phyloP scores from a whole-genome alignment of 2,797 vertebrate genomes.

The Sylvia borin region DNA sequence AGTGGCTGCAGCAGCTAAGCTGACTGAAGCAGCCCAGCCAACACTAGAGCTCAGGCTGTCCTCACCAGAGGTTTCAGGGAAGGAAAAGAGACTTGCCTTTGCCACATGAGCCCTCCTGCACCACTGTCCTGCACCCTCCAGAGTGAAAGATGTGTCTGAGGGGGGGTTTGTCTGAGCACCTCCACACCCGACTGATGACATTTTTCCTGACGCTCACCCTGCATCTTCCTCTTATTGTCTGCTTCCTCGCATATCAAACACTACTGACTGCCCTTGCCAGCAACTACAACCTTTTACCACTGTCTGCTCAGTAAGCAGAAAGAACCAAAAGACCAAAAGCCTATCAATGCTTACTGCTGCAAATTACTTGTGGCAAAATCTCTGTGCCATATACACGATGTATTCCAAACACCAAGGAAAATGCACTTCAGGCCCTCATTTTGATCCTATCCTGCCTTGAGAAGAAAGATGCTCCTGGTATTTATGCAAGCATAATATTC shows the following conservation, averaged over 20 bases:
- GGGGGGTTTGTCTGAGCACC: not conserved
- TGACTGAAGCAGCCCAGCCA: not conserved
- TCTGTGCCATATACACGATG: accelerated
- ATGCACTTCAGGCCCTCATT: not conserved
- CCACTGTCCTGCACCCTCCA: not conserved
- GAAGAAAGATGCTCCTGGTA: not conserved
- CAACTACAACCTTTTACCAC: not conserved
- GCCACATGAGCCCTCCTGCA: not conserved
- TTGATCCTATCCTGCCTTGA: not conserved
- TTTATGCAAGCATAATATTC: not conserved
- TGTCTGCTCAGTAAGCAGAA: not conserved
- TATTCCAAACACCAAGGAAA: not conserved
- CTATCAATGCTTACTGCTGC: not conserved
- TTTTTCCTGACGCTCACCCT: not conserved
- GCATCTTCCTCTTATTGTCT: not conserved
- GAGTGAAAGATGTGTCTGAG: accelerated
- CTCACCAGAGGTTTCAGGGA: not conserved
- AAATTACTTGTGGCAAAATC: not conserved
- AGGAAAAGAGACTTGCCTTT: not conserved
- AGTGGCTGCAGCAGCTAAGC: not conserved
- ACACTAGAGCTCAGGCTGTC: not conserved
- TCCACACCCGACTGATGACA: not conserved
- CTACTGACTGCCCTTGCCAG: not conserved
- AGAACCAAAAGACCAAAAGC: not conserved
- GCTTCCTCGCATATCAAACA: not conserved